phyloP scores from a whole-genome alignment of 2,888 invertebrate genomes.

The Erpobdella octoculata region DNA sequence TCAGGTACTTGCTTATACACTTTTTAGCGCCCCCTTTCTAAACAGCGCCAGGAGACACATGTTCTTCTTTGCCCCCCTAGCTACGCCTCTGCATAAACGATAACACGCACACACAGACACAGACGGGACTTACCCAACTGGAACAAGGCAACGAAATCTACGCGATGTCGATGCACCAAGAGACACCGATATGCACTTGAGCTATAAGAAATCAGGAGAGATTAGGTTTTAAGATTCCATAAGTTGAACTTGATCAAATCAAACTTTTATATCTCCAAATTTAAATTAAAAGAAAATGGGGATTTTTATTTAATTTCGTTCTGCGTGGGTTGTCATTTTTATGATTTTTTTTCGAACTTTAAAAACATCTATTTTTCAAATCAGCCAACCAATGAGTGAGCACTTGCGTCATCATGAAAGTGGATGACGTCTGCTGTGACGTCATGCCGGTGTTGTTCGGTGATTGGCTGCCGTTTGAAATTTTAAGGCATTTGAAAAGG shows the following conservation, averaged over 20 bases:
- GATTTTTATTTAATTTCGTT: too few relatives aligned
- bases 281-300: too few relatives aligned
- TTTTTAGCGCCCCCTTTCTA: too few relatives aligned
- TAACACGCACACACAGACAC: too few relatives aligned
- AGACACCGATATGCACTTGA: background rate
- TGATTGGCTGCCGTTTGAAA: slow-evolving; percentile 10
- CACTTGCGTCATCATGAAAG: slow-evolving; percentile 19
- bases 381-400: background rate
- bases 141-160: background rate
- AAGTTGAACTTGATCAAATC: too few relatives aligned
- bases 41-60: too few relatives aligned
- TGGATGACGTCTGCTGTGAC: slow-evolving; percentile 12
- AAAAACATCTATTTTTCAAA: background rate
- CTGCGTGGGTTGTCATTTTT: background rate
- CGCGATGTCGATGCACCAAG: background rate
- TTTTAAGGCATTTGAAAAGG: slow-evolving; percentile 24
- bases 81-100: too few relatives aligned
- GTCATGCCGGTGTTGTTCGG: background rate
- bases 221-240: too few relatives aligned
- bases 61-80: too few relatives aligned
- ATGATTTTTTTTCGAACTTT: background rate
- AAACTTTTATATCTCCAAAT: too few relatives aligned
- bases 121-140: background rate
- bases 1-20: too few relatives aligned
- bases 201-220: too few relatives aligned